A percentile compares a stretch with the other conserved stretches of the same genome.
phyloP scores from a whole-genome alignment of 1,140 invertebrate species.

The Drosophila sp. region DNA sequence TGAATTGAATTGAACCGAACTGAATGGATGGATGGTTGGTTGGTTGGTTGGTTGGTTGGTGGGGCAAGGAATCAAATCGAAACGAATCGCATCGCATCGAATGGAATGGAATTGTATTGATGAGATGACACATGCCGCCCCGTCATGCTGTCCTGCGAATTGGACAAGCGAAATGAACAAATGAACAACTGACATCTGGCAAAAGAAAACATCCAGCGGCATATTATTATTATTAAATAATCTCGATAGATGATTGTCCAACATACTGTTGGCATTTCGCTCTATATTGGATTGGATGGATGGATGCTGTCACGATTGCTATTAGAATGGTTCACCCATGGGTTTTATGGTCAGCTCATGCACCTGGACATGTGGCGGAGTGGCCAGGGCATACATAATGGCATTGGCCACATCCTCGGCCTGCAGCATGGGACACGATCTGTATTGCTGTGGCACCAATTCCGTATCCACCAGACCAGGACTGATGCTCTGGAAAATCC shows the following conservation, averaged over 20 bases:
- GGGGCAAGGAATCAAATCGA: not conserved
- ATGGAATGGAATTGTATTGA: constrained; percentile 4
- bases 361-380: constrained; percentile 84
- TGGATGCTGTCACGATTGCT: too few species aligned
- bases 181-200: constrained; percentile 65
- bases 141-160: not conserved
- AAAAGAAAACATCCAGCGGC: constrained; percentile 22
- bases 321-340: constrained; percentile 66
- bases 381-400: constrained; percentile 84
- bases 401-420: constrained; percentile 84
- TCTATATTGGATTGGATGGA: constrained; percentile 1
- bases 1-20: constrained; percentile 46
- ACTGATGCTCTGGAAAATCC: constrained; percentile 84
- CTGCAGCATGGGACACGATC: constrained; percentile 67
- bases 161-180: constrained; percentile 48
- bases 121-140: constrained; percentile 3
- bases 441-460: constrained; percentile 75
- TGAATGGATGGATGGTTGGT: not conserved
- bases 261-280: constrained; percentile 19
- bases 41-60: not conserved
- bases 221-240: constrained; percentile 62
- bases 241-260: constrained; percentile 55
- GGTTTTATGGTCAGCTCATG: constrained; percentile 79
- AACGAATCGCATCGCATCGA: not conserved
- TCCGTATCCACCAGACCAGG: constrained; percentile 86